These are phyloP conservation scores for Yasuhikotakia modesta DNA, from an alignment of 2,797 vertebrate genomes.

Conservation along the genomic window DNA sequence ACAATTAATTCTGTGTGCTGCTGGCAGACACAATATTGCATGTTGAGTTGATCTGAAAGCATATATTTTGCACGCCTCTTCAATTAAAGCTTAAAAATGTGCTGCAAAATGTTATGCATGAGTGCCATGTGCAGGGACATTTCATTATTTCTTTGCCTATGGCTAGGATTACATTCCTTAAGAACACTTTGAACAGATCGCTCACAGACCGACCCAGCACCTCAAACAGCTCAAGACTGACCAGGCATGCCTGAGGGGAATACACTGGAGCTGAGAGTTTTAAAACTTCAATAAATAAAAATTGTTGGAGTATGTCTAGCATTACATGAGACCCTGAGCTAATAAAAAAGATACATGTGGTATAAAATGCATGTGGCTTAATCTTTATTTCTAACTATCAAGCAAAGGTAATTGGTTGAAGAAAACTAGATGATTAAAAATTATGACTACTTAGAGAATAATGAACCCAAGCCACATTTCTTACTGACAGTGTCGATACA, in stretches of 20 bases:
- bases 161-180: slow-evolving; percentile 18
- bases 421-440: not conserved
- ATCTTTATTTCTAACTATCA: not conserved
- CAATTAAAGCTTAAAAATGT: not conserved
- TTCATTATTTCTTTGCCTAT: slow-evolving; percentile 15
- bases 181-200: slow-evolving; percentile 13
- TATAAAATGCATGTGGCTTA: not conserved
- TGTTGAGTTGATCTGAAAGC: not conserved
- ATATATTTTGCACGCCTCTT: not conserved
- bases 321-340: not conserved
- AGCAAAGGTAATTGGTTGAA: not conserved
- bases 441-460: not conserved
- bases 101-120: slow-evolving; percentile 19
- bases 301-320: not conserved
- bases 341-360: not conserved
- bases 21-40: not conserved
- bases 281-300: slow-evolving; percentile 58
- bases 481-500: slow-evolving; percentile 7
- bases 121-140: not conserved
- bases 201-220: not conserved
- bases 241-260: slow-evolving; percentile 48
- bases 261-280: slow-evolving; percentile 46
- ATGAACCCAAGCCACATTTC: not conserved
- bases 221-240: slow-evolving; percentile 20
- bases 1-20: not conserved